Evolutionary conservation across 2,888 invertebrate species (phyloP).

Genomic region (Leptopilina myrica): DNA sequence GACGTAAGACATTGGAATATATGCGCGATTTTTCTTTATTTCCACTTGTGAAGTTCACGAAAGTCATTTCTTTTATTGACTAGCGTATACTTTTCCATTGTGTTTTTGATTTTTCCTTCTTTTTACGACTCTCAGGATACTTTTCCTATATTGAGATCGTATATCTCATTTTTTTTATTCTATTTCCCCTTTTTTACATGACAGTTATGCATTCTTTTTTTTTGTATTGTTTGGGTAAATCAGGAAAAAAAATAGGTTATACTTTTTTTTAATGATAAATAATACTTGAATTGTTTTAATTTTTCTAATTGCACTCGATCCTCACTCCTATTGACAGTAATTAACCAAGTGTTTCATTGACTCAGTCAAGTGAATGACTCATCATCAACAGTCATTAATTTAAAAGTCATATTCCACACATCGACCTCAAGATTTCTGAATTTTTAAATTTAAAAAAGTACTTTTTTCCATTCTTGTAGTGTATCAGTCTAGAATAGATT

Average conservation of each 20-base stretch:
- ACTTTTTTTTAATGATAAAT: not conserved
- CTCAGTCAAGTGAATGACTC: conserved; percentile 70
- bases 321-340: conserved; percentile 57
- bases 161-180: no score
- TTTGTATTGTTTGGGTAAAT: not conserved
- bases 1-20: conserved; percentile 19
- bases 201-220: no score
- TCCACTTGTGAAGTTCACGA: not conserved
- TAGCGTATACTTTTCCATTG: not conserved
- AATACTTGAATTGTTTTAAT: not conserved
- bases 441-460: no score
- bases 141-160: no score
- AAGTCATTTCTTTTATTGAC: not conserved
- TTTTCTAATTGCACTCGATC: conserved; percentile 19
- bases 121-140: not conserved
- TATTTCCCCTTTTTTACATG: no score
- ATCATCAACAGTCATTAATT: conserved; percentile 65
- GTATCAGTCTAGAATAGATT: no score
- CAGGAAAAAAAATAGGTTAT: not conserved
- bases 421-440: no score
- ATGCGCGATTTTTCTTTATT: not conserved
- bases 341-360: conserved; percentile 68
- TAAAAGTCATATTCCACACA: conserved; percentile 53
- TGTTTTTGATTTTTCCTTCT: not conserved
- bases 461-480: no score